These are phyloP conservation scores for Prionace glauca DNA, from an alignment of 2,797 vertebrate species.

Conservation along the genomic window DNA sequence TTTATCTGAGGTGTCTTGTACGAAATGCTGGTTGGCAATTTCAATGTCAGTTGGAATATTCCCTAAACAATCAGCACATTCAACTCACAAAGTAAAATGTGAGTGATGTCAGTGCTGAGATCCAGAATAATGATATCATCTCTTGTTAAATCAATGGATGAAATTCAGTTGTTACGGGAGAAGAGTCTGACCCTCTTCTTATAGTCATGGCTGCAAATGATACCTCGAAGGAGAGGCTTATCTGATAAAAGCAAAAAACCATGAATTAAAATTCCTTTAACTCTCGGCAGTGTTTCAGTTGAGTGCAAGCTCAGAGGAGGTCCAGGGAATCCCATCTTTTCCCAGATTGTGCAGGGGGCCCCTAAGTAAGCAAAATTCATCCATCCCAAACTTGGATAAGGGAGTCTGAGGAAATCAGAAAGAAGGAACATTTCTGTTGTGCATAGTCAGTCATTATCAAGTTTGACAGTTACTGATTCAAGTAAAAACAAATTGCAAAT, in stretches of 20 bases:
- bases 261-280: neutral
- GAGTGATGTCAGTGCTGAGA: neutral
- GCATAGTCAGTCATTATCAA: neutral
- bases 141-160: neutral
- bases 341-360: neutral
- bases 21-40: neutral
- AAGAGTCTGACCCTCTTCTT: neutral
- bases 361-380: neutral
- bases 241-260: neutral
- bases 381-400: neutral
- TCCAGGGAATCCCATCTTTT: neutral
- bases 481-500: neutral
- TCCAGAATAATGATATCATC: neutral
- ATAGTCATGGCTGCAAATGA: neutral
- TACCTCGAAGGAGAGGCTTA: neutral
- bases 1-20: neutral
- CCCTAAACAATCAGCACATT: neutral
- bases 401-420: neutral
- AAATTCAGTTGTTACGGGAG: neutral
- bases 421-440: neutral
- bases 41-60: neutral
- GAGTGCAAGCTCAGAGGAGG: neutral
- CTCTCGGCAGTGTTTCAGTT: neutral
- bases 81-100: neutral
- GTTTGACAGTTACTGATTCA: neutral